Percentiles rank a stretch among this genome's conserved stretches.
Evolutionary conservation across 2,797 vertebrate species (phyloP).

Genomic region (Microcaecilia unicolor): DNA sequence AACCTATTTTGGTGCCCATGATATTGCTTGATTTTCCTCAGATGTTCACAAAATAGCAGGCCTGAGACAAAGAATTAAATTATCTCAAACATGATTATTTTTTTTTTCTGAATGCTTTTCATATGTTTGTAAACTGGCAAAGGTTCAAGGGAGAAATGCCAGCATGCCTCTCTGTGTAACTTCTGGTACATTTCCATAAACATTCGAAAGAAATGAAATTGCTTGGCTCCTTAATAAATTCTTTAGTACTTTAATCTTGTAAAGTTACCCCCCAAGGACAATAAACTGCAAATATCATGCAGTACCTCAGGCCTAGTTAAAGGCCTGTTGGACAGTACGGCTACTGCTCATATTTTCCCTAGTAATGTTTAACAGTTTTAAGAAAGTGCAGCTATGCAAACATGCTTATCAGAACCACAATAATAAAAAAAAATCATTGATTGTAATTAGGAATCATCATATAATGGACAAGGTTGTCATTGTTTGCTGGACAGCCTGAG

Average conservation of each 20-base stretch:
- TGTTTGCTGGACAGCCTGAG: slow-evolving; percentile 35
- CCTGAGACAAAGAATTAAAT: slow-evolving; percentile 21
- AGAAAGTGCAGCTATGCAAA: slow-evolving; percentile 50
- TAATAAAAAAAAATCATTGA: slow-evolving; percentile 51
- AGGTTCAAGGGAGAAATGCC: slow-evolving; percentile 40
- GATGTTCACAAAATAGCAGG: slow-evolving; percentile 31
- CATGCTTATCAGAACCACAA: slow-evolving; percentile 46
- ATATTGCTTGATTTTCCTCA: slow-evolving; percentile 25
- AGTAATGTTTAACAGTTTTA: slow-evolving; percentile 39
- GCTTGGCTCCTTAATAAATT: slow-evolving; percentile 22
- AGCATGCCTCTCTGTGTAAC: slow-evolving; percentile 14
- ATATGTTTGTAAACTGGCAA: slow-evolving; percentile 37
- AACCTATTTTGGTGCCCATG: slow-evolving; percentile 21
- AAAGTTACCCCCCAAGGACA: slow-evolving; percentile 35
- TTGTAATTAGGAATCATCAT: slow-evolving; percentile 53
- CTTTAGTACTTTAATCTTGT: slow-evolving; percentile 32
- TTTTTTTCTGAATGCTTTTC: slow-evolving; percentile 21
- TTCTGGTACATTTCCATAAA: slow-evolving; percentile 43
- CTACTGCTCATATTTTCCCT: slow-evolving; percentile 27
- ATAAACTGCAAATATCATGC: slow-evolving; percentile 31
- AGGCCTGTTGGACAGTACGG: slow-evolving; percentile 18
- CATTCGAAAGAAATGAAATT: slow-evolving; percentile 37
- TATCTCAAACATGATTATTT: slow-evolving; percentile 32
- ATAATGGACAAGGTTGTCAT: slow-evolving; percentile 45
- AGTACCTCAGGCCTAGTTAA: slow-evolving; percentile 30